Percentiles rank a stretch among this genome's conserved stretches.
These are phyloP conservation scores for Thymelicus lineola DNA, from an alignment of 2,888 invertebrate genomes.

Conservation along the genomic window DNA sequence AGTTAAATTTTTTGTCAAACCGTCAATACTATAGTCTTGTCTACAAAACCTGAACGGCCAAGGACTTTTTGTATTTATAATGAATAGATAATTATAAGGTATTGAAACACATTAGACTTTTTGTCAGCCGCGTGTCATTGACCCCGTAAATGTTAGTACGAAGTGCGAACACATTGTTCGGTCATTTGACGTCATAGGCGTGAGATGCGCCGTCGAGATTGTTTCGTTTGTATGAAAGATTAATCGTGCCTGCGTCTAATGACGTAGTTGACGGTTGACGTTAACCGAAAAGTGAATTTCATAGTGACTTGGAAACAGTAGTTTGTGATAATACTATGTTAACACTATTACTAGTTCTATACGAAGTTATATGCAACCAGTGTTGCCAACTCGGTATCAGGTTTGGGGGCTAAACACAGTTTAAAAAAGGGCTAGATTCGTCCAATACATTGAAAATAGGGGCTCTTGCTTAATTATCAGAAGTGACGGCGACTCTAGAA, in stretches of 20 bases:
- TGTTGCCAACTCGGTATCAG: no score
- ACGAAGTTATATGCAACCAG: no score
- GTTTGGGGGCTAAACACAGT: no score
- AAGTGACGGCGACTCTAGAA: no score
- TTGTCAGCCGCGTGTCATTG: conserved; percentile 19
- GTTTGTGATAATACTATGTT: not conserved
- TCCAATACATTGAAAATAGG: no score
- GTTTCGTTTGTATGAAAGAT: conserved; percentile 20
- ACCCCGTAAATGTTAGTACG: conserved; percentile 30
- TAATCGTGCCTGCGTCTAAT: conserved; percentile 11
- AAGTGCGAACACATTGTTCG: conserved; percentile 20
- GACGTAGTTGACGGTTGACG: not conserved
- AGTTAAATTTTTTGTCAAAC: no score
- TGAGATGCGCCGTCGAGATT: conserved; percentile 15
- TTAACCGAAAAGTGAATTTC: not conserved
- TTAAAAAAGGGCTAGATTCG: no score
- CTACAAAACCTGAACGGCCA: not conserved
- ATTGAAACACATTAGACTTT: conserved; percentile 29
- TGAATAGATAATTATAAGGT: conserved; percentile 28
- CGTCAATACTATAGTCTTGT: no score
- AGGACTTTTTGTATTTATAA: not conserved
- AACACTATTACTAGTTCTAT: no score
- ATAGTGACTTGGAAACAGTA: not conserved
- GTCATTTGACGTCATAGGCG: conserved; percentile 26
- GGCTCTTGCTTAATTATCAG: no score